Conservation (phyloP, 2,888 invertebrate genomes). For the Dascillus cervinus region DNA sequence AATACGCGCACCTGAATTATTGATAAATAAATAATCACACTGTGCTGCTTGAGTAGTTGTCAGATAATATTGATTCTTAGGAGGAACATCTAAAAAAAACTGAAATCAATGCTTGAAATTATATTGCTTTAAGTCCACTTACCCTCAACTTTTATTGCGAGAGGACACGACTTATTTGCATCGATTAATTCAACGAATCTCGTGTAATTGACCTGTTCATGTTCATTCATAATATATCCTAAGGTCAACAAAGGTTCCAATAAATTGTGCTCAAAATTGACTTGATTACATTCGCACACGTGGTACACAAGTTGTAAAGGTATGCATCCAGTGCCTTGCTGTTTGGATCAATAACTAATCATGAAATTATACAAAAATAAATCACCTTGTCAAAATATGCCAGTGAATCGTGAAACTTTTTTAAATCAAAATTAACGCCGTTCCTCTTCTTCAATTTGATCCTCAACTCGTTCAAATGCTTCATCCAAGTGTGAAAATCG, state of each 20-base stretch:
- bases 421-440: slow-evolving; percentile 24
- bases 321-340: slow-evolving; percentile 44
- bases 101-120: slow-evolving; percentile 1
- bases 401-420: slow-evolving; percentile 25
- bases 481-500: slow-evolving; percentile 43
- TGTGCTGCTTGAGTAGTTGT: slow-evolving; percentile 29
- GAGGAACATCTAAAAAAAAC: slow-evolving; percentile 27
- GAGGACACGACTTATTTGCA: slow-evolving; percentile 40
- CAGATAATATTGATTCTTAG: slow-evolving; percentile 28
- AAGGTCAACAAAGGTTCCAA: slow-evolving; percentile 46
- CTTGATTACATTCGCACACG: slow-evolving; percentile 39
- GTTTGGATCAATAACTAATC: neutral
- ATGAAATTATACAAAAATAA: slow-evolving; percentile 3
- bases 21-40: slow-evolving; percentile 30
- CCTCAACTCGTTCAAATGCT: slow-evolving; percentile 42
- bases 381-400: slow-evolving; percentile 31
- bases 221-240: slow-evolving; percentile 42
- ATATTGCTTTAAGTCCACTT: neutral
- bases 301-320: slow-evolving; percentile 42
- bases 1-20: slow-evolving; percentile 29
- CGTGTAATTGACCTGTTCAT: slow-evolving; percentile 44
- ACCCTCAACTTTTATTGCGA: slow-evolving; percentile 42
- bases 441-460: slow-evolving; percentile 35
- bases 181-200: slow-evolving; percentile 46
- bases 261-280: slow-evolving; percentile 43